These are phyloP conservation scores for Pterocles burchelli DNA, from an alignment of 2,113 vertebrate species.

Conservation along the genomic window DNA sequence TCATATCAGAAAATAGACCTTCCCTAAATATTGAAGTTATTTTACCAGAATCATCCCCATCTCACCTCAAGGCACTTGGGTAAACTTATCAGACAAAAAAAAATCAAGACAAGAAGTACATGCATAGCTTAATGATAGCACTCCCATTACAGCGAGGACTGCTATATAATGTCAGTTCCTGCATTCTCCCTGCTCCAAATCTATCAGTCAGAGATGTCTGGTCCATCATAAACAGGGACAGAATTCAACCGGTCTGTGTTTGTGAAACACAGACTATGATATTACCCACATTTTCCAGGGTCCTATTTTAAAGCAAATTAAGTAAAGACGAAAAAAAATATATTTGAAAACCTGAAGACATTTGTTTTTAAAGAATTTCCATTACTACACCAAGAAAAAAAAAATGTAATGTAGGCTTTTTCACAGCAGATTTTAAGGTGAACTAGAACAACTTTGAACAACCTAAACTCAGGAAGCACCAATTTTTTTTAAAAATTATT, in stretches of 20 bases:
- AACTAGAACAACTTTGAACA: not conserved
- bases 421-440: not conserved
- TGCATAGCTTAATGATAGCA: not conserved
- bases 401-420: not conserved
- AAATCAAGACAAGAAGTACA: not conserved
- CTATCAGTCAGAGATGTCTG: slow-evolving; percentile 15
- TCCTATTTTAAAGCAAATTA: not conserved
- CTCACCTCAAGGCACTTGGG: not conserved
- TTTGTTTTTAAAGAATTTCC: not conserved
- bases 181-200: not conserved
- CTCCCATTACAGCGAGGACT: not conserved
- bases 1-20: not conserved
- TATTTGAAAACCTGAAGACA: not conserved
- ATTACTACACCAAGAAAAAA: not conserved
- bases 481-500: not conserved
- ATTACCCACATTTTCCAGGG: not conserved
- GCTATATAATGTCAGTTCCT: not conserved
- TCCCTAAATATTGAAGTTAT: not conserved
- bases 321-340: not conserved
- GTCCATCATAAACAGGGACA: not conserved
- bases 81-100: not conserved
- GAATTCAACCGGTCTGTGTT: not conserved
- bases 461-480: not conserved
- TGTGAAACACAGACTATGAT: not conserved
- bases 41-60: not conserved